Conservation (phyloP, 1,140 invertebrate species). For the Aphaenogaster rudis region DNA sequence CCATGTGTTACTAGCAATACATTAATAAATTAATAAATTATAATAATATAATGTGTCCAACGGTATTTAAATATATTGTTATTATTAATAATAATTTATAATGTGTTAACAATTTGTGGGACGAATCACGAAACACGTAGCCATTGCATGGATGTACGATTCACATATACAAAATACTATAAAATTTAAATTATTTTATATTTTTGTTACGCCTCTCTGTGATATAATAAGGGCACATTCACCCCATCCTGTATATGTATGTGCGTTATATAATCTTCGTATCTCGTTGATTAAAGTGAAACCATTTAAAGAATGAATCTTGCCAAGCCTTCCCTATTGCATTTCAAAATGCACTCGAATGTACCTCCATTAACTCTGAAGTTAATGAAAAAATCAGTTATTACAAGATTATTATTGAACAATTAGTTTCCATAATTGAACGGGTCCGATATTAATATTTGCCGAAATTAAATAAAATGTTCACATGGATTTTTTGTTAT, state of each 20-base stretch:
- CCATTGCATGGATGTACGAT: constrained; percentile 75
- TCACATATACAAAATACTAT: constrained; percentile 76
- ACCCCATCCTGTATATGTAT: constrained; percentile 82
- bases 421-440: background rate
- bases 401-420: background rate
- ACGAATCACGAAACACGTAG: constrained; percentile 74
- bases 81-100: constrained; percentile 61
- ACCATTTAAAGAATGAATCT: constrained; percentile 75
- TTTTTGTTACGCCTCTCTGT: constrained; percentile 85
- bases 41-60: constrained; percentile 27
- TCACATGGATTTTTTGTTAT: background rate
- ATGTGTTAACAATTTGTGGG: constrained; percentile 60
- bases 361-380: constrained; percentile 47
- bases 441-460: background rate
- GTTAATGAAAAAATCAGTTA: background rate
- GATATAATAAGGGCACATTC: constrained; percentile 84
- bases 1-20: constrained; percentile 1
- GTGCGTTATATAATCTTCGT: constrained; percentile 77
- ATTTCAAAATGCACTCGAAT: constrained; percentile 72
- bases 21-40: constrained; percentile 31
- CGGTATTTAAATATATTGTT: constrained; percentile 1
- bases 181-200: constrained; percentile 83
- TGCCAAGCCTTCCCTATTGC: constrained; percentile 74
- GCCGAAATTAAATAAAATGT: constrained; percentile 25
- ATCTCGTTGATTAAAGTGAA: constrained; percentile 76